Percentiles rank a stretch among this genome's conserved stretches.
Evolutionary conservation across 1,140 invertebrate species (phyloP).

Genomic region (Ceratina australensis): DNA sequence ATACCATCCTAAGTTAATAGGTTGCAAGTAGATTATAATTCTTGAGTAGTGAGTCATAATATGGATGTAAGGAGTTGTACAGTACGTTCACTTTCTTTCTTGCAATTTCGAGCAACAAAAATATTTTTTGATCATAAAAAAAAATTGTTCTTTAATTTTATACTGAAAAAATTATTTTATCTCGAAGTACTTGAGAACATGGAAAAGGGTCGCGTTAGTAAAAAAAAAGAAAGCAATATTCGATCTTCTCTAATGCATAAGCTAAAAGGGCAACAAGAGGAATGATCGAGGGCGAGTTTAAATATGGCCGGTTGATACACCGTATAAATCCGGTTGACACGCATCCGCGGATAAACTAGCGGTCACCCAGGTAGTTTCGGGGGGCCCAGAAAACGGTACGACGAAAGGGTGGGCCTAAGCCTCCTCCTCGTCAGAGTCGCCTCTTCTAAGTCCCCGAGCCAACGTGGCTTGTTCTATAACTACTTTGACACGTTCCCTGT

Average conservation of each 20-base stretch:
- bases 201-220: neutral
- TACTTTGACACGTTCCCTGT: slow-evolving; percentile 75
- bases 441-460: slow-evolving; percentile 28
- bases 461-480: slow-evolving; percentile 61
- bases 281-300: neutral
- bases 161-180: too few species aligned
- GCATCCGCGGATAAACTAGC: slow-evolving; percentile 23
- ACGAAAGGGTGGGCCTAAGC: slow-evolving; percentile 21
- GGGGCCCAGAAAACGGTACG: neutral
- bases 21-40: too few species aligned
- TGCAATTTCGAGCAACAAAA: too few species aligned
- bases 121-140: too few species aligned
- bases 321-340: slow-evolving; percentile 32
- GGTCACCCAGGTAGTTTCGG: neutral
- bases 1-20: too few species aligned
- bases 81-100: too few species aligned
- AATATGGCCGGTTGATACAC: slow-evolving; percentile 11
- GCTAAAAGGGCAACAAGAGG: neutral
- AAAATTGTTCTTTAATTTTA: too few species aligned
- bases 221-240: neutral
- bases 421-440: slow-evolving; percentile 43
- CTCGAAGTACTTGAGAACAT: neutral
- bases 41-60: too few species aligned
- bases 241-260: neutral
- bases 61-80: too few species aligned